phyloP scores from a whole-genome alignment of 2,888 invertebrate species.

The Eupithecia abbreviata region DNA sequence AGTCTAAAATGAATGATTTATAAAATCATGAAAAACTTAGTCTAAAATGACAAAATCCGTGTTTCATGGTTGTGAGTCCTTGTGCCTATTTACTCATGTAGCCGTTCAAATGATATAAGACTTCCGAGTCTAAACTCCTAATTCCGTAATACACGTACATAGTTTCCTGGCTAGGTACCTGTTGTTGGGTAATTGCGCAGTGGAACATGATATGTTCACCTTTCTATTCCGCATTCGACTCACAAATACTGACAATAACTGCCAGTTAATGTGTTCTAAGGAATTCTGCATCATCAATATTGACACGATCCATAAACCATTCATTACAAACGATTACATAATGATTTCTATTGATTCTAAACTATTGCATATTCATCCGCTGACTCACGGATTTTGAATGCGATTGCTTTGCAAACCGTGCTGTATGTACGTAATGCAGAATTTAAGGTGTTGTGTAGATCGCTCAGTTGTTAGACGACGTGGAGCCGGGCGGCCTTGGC shows the following conservation, averaged over 20 bases:
- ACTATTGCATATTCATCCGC: slow-evolving; percentile 16
- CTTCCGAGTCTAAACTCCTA: background rate
- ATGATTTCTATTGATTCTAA: slow-evolving; percentile 11
- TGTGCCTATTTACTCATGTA: background rate
- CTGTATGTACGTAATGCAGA: background rate
- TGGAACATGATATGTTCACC: slow-evolving; percentile 18
- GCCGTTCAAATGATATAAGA: background rate
- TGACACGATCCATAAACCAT: slow-evolving; percentile 19
- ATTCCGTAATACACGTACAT: background rate
- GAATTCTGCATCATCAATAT: slow-evolving; percentile 26
- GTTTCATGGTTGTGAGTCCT: background rate
- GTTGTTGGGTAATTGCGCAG: background rate
- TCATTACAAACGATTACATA: slow-evolving; percentile 27
- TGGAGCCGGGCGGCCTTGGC: slow-evolving; percentile 18
- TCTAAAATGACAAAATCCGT: background rate
- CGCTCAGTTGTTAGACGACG: background rate
- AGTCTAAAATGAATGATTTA: background rate
- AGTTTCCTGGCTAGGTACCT: background rate
- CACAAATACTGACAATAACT: slow-evolving; percentile 1
- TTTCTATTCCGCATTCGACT: slow-evolving; percentile 20
- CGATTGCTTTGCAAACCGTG: background rate
- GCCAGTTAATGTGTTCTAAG: background rate
- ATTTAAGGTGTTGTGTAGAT: background rate
- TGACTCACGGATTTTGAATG: slow-evolving; percentile 10
- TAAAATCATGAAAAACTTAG: background rate